Percentiles rank a stretch among this genome's conserved stretches.
These are phyloP conservation scores for Metellina segmentata DNA, from an alignment of 2,888 invertebrate species.

Conservation along the genomic window DNA sequence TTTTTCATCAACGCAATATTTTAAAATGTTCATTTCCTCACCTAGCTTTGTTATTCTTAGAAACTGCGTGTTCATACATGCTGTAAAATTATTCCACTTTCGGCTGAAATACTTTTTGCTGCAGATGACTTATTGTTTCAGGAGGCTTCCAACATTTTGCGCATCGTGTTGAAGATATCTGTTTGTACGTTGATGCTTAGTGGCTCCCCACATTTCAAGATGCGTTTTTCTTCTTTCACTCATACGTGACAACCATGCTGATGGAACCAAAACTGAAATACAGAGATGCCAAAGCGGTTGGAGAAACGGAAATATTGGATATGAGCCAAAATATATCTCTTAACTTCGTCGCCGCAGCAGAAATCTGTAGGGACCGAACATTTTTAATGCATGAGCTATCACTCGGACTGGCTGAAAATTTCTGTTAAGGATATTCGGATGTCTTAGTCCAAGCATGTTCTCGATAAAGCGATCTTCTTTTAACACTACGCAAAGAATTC, in stretches of 20 bases:
- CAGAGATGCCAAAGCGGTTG: neutral
- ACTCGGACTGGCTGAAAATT: slow-evolving; percentile 14
- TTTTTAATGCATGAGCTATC: slow-evolving; percentile 48
- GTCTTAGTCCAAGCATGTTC: slow-evolving; percentile 1
- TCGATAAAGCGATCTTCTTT: neutral
- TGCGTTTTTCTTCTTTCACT: slow-evolving; percentile 16
- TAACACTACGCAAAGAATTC: neutral
- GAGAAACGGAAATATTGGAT: slow-evolving; percentile 41
- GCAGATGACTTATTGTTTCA: slow-evolving; percentile 40
- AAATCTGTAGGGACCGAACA: slow-evolving; percentile 50
- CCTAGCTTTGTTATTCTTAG: no score
- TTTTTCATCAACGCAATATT: no score
- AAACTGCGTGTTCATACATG: neutral
- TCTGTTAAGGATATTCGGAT: slow-evolving; percentile 28
- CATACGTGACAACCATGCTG: slow-evolving; percentile 57
- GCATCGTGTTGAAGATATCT: slow-evolving; percentile 28
- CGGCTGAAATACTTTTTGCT: slow-evolving; percentile 11
- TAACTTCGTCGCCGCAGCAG: slow-evolving; percentile 6
- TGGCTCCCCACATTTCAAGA: slow-evolving; percentile 32
- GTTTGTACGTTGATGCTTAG: slow-evolving; percentile 31
- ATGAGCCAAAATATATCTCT: slow-evolving; percentile 66
- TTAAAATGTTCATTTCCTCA: no score
- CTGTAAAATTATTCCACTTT: slow-evolving; percentile 39
- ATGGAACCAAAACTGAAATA: slow-evolving; percentile 43
- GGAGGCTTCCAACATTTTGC: slow-evolving; percentile 23